A percentile compares a stretch with the other conserved stretches of the same genome.
Conservation (phyloP, 2,113 vertebrate species). For the Cebus imitator region DNA sequence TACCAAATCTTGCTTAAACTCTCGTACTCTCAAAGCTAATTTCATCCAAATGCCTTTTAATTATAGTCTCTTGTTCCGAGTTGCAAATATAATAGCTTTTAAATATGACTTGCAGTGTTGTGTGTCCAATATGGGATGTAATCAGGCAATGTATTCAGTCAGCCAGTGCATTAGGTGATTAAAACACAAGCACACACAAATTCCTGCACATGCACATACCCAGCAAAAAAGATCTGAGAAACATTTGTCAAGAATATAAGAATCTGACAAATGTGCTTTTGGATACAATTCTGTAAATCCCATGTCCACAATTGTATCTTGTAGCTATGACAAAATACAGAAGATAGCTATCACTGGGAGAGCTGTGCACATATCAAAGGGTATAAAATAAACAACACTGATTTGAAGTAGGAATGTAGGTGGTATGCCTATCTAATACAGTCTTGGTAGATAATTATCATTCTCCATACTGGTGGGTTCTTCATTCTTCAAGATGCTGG, state of each 20-base stretch:
- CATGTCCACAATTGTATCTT: not conserved
- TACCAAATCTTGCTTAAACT: slow-evolving; percentile 80
- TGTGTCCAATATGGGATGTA: slow-evolving; percentile 79
- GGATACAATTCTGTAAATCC: not conserved
- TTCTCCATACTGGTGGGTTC: not conserved
- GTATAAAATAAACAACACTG: not conserved
- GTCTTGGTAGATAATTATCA: not conserved
- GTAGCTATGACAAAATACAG: not conserved
- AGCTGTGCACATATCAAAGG: not conserved
- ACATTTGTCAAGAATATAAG: not conserved
- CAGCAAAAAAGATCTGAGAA: not conserved
- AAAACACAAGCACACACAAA: slow-evolving; percentile 43
- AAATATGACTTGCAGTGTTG: slow-evolving; percentile 81
- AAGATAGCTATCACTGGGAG: not conserved
- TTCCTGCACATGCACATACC: not conserved
- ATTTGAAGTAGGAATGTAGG: not conserved
- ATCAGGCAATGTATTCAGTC: slow-evolving; percentile 78
- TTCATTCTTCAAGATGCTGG: not conserved
- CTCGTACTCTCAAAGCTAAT: slow-evolving; percentile 82
- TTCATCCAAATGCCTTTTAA: slow-evolving; percentile 83
- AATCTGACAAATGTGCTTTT: not conserved
- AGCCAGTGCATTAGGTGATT: slow-evolving; percentile 77
- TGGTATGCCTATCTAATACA: not conserved
- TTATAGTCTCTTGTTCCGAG: slow-evolving; percentile 76
- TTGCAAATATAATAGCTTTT: slow-evolving; percentile 85